phyloP scores from a whole-genome alignment of 2,888 invertebrate species.

The Clistopyga incitator region DNA sequence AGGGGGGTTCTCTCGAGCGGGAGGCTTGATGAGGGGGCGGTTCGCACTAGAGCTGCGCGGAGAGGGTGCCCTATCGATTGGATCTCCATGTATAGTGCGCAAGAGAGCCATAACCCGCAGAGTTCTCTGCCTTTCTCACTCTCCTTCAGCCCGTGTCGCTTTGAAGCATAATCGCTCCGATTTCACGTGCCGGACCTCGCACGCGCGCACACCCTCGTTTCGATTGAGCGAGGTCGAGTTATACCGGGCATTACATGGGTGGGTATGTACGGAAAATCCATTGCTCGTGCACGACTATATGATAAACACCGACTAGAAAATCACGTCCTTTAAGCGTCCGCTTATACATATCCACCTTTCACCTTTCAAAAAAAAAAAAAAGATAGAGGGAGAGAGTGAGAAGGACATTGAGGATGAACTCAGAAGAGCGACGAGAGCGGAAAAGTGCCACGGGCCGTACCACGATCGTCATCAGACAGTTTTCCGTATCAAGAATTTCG shows the following conservation, averaged over 20 bases:
- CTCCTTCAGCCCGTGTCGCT: conserved; percentile 63
- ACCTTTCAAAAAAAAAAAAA: conserved; percentile 20
- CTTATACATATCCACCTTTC: conserved; percentile 22
- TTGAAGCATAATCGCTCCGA: conserved; percentile 76
- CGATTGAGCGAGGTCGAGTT: conserved; percentile 32
- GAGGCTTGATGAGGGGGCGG: conserved; percentile 56
- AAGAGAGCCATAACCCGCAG: conserved; percentile 53
- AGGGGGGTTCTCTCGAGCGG: conserved; percentile 44
- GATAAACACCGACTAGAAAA: neutral
- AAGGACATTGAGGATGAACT: neutral
- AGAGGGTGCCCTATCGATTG: conserved; percentile 72
- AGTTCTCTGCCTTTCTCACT: conserved; percentile 33
- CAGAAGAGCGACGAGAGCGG: neutral
- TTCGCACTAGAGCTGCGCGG: conserved; percentile 30
- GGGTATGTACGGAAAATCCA: neutral
- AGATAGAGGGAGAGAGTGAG: too few species aligned
- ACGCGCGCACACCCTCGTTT: conserved; percentile 39
- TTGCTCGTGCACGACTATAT: neutral
- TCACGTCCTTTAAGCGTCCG: conserved; percentile 4
- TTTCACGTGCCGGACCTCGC: conserved; percentile 61
- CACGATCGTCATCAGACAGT: conserved; percentile 44
- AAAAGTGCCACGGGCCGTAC: conserved; percentile 16
- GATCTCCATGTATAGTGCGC: conserved; percentile 67
- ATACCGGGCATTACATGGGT: conserved; percentile 24
- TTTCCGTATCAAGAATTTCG: conserved; percentile 49